Evolutionary conservation across 2,888 invertebrate species (phyloP).

Genomic region (Nasonia oneida): DNA sequence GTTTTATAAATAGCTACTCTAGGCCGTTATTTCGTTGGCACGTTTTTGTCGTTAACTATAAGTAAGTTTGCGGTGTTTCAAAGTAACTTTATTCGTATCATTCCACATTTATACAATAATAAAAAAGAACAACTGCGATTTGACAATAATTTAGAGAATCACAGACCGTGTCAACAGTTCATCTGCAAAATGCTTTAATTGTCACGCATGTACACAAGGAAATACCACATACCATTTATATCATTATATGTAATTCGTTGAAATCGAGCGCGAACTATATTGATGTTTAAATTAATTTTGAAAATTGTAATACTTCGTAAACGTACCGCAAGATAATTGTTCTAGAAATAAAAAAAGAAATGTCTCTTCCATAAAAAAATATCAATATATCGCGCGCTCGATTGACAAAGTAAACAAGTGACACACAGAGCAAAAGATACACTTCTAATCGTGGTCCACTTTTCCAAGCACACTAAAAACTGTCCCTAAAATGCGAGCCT

Average conservation of each 20-base stretch:
- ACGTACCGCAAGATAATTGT: no score
- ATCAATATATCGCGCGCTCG: conserved; percentile 43
- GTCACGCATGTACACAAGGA: conserved; percentile 33
- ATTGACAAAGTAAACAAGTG: neutral
- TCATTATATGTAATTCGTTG: conserved; percentile 48
- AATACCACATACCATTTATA: conserved; percentile 33
- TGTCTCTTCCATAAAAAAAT: neutral
- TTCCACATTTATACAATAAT: neutral
- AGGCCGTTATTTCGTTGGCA: neutral
- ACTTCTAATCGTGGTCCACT: conserved; percentile 49
- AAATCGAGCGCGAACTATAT: conserved; percentile 49
- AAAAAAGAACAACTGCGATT: conserved; percentile 1
- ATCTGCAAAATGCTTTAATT: conserved; percentile 37
- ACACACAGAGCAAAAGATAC: conserved; percentile 27
- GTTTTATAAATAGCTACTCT: neutral
- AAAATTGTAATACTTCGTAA: conserved; percentile 15
- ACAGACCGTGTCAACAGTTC: conserved; percentile 34
- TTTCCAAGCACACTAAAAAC: conserved; percentile 44
- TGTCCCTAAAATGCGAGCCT: conserved; percentile 45
- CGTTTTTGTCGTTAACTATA: neutral
- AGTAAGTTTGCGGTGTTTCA: conserved; percentile 1
- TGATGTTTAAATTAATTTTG: conserved; percentile 21
- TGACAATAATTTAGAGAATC: conserved; percentile 14
- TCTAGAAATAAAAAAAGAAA: conserved; percentile 1
- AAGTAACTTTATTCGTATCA: conserved; percentile 1